Evolutionary conservation across 2,888 invertebrate genomes (phyloP).

Genomic region (Andrena marginata): DNA sequence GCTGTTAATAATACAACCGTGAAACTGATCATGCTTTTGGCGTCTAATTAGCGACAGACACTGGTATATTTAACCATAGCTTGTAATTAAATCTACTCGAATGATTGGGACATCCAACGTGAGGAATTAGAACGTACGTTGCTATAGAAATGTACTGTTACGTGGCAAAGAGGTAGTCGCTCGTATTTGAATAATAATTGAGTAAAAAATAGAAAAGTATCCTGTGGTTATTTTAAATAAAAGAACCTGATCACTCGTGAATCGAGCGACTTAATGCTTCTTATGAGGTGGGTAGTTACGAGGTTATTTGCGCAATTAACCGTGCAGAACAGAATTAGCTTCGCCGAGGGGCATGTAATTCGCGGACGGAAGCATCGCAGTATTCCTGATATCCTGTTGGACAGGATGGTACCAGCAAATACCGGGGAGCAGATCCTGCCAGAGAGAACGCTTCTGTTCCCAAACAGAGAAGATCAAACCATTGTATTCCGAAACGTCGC

Average conservation of each 20-base stretch:
- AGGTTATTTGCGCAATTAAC: constrained; percentile 24
- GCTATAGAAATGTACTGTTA: too few species aligned
- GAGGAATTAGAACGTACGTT: too few species aligned
- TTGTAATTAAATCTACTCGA: too few species aligned
- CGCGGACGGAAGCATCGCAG: neutral
- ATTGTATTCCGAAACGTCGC: constrained; percentile 41
- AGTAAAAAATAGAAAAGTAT: too few species aligned
- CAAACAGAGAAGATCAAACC: constrained; percentile 35
- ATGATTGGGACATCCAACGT: too few species aligned
- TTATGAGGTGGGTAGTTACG: neutral
- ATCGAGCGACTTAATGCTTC: neutral
- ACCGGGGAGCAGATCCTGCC: neutral
- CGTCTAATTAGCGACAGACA: too few species aligned
- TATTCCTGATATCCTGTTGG: constrained; percentile 20
- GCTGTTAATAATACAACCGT: neutral
- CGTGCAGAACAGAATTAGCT: constrained; percentile 5
- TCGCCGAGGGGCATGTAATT: constrained; percentile 11
- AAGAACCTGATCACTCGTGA: neutral
- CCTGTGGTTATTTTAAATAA: neutral
- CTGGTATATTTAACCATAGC: too few species aligned
- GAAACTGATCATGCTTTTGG: too few species aligned
- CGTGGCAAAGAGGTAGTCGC: too few species aligned
- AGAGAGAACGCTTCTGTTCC: constrained; percentile 24
- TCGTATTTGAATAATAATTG: too few species aligned
- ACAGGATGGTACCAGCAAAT: constrained; percentile 32